phyloP scores from a whole-genome alignment of 1,140 invertebrate genomes.

The Sarcophaga peregrina region DNA sequence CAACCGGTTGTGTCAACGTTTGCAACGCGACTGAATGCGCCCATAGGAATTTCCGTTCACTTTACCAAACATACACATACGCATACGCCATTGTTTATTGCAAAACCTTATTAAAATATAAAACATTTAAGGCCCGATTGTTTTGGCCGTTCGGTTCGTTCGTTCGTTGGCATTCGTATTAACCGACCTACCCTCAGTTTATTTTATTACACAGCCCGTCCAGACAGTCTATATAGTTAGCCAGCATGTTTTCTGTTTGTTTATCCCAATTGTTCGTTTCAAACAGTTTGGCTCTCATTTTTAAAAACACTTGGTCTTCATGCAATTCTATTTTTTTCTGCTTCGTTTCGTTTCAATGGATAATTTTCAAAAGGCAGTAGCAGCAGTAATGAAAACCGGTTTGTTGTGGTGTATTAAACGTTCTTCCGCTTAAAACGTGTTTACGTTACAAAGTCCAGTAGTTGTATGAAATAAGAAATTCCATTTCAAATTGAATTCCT shows the following conservation, averaged over 20 bases:
- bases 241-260: constrained; percentile 17
- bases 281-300: background rate
- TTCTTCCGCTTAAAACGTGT: constrained; percentile 28
- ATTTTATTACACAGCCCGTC: background rate
- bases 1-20: constrained; percentile 35
- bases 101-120: background rate
- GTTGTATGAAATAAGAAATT: constrained; percentile 32
- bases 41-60: constrained; percentile 33
- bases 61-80: background rate
- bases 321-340: background rate
- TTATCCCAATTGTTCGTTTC: constrained; percentile 25
- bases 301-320: constrained; percentile 18
- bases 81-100: background rate
- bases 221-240: background rate
- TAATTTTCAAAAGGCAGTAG: no score
- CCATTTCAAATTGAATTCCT: background rate
- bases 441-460: constrained; percentile 29
- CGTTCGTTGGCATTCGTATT: background rate
- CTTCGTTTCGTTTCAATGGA: background rate
- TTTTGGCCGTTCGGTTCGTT: background rate
- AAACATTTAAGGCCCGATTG: background rate
- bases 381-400: background rate
- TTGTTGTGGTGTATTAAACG: background rate
- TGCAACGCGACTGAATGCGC: constrained; percentile 39
- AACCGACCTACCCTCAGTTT: constrained; percentile 37